A percentile compares a stretch with the other conserved stretches of the same genome.
These are phyloP conservation scores for Sarcophaga caerulescens DNA, from an alignment of 2,888 invertebrate species.

Conservation along the genomic window DNA sequence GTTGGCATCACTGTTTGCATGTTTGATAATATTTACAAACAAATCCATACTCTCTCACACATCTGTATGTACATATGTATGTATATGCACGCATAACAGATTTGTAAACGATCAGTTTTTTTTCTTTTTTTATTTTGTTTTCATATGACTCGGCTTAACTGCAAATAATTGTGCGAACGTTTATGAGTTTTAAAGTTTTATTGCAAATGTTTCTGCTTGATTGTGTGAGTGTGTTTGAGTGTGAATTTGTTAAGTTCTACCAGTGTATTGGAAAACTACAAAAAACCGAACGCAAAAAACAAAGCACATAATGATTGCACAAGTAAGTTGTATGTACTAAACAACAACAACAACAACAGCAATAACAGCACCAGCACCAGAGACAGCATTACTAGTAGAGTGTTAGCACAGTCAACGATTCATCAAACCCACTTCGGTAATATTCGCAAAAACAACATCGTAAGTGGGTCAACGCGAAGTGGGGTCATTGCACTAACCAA, in stretches of 20 bases:
- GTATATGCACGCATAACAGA: too few relatives aligned
- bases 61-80: too few relatives aligned
- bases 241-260: conserved; percentile 40
- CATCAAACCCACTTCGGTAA: conserved; percentile 74
- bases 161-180: conserved; percentile 68
- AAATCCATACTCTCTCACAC: conserved; percentile 33
- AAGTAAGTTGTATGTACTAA: conserved; percentile 50
- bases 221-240: conserved; percentile 15
- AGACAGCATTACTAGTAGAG: conserved; percentile 46
- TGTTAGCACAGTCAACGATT: conserved; percentile 63
- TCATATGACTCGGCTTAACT: neutral
- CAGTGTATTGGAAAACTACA: conserved; percentile 24
- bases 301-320: conserved; percentile 58
- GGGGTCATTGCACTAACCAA: conserved; percentile 81
- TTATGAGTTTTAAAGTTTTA: conserved; percentile 8
- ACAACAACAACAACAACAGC: conserved; percentile 49
- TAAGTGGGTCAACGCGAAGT: conserved; percentile 82
- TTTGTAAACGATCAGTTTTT: conserved; percentile 40
- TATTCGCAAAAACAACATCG: conserved; percentile 79
- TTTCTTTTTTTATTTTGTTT: neutral
- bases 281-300: conserved; percentile 25
- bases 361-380: conserved; percentile 52
- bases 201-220: neutral
- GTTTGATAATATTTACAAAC: neutral
- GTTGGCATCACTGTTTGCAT: too few relatives aligned